Conservation (phyloP, 2,888 invertebrate genomes). For the Sclerodermus sp. region DNA sequence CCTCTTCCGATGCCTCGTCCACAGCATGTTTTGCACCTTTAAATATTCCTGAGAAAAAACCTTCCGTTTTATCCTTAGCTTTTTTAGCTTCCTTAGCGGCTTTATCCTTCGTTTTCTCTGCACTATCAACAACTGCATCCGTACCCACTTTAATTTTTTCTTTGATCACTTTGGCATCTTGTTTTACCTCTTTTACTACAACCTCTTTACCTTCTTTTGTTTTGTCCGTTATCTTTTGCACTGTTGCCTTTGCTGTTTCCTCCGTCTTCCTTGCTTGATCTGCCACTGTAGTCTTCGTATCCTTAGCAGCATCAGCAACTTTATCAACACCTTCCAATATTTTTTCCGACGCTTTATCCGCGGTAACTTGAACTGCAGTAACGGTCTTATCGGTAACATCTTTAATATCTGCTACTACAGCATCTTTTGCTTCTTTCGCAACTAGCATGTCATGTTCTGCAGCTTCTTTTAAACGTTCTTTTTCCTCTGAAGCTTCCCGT, state of each 20-base stretch:
- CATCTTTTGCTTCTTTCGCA: constrained; percentile 20
- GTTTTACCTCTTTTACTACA: constrained; percentile 24
- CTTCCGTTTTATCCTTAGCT: constrained; percentile 24
- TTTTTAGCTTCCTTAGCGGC: constrained; percentile 19
- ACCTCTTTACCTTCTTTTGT: too few relatives aligned
- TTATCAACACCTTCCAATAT: constrained; percentile 5
- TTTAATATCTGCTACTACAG: constrained; percentile 3
- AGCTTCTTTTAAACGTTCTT: constrained; percentile 36
- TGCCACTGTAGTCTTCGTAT: not conserved
- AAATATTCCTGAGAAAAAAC: constrained; percentile 19
- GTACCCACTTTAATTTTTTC: constrained; percentile 18
- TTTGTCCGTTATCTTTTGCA: constrained; percentile 6
- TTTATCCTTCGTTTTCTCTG: constrained; percentile 22
- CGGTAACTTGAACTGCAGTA: constrained; percentile 2
- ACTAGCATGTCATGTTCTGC: too few relatives aligned
- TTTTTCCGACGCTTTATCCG: constrained; percentile 38
- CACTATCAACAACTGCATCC: constrained; percentile 12
- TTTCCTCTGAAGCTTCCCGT: constrained; percentile 28
- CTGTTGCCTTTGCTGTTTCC: too few relatives aligned
- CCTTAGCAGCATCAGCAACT: constrained; percentile 14
- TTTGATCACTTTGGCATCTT: not conserved
- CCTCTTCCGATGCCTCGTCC: constrained; percentile 42
- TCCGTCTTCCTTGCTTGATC: too few relatives aligned
- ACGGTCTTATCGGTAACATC: constrained; percentile 18
- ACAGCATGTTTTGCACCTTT: constrained; percentile 56